Evolutionary conservation across 1,140 invertebrate genomes (phyloP), one percentile per base, ranked within the genome.

Genomic region (Thaumetopoea pityocampa): DNA sequence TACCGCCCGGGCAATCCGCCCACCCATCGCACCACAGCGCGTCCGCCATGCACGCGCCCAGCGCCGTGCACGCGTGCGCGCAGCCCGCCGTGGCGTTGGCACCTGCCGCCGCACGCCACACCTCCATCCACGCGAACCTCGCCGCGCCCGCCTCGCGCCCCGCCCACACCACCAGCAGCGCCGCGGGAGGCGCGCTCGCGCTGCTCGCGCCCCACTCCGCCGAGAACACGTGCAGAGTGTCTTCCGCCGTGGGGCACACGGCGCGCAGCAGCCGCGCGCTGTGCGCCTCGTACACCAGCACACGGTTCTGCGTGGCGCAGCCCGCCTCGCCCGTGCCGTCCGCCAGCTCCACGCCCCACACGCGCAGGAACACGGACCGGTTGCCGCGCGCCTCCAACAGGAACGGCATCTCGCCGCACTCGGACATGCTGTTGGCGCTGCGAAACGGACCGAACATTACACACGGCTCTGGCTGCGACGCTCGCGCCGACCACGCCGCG

Each of bases 321-420:
- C 86, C 63, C n/a, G 87, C 76, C 8, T 85, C 78, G 18, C 86
- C 85, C 56, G 87, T 81, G 18, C 36, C 48, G 11, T 68, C 43
- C 18, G 46, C 49, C 24, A 81, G 38, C 34, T 69, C 67, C 11
- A 67, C 70, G 30, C 92, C 92, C 92, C 92, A 93, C 3, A 92
- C 92, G 18, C 92, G 76, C 9, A 94, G 79, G 52, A 93, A 94
- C 1, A 94, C 83, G 2, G 91, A 92, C 11, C 90, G 88, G 53
- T 93, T 93, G 23, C 91, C 89, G 32, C 91, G 86, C 1, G 92
- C 92, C 64, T 91, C 89, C 10, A 94, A 87, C 28, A 93, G 69
- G 90, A 92, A 94, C 1, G 92, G 92, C 29, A 92, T 74, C 6
- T 92, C 91, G 5, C 89, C 89, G 66, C 92, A 94, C 48, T 91